Evolutionary conservation across 2,113 vertebrate species (phyloP), one percentile per base, ranked within the genome.

Genomic region (Eira barbara): DNA sequence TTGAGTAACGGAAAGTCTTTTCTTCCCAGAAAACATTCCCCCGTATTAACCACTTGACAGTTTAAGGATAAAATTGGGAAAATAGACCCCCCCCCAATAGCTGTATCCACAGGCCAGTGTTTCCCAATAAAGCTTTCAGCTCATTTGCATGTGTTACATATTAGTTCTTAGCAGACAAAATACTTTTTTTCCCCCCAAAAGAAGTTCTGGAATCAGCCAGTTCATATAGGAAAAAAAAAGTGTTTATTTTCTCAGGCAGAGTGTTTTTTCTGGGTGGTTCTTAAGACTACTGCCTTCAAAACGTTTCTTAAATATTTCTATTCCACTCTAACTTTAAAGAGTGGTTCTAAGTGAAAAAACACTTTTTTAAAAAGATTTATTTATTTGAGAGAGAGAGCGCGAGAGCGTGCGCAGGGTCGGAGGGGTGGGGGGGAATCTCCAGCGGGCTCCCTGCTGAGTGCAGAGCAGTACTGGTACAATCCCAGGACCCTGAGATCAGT

Each of bases 1-100:
- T 61, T 91, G 69, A 78, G n/a, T 67, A 63, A 57, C 39, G 17
- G 81, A 59, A 93, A 89, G n/a, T 84, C 63, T 93, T 84, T 87
- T 95, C 86, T 84, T 96, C 39, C 45, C 93, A 47, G 59, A 96
- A 82, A 55, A 14, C 71, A 92, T 94, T 82, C 86, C 67, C 86
- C 1, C 55, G 5, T 71, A 67, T 15, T 74, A 55, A 93, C 17
- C 52, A 36, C 14, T 78, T 93, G 52, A 29, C 74, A 74, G 45
- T 34, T 61, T 57, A 90, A 91, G 17, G 23, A 27, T 69, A 71
- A 92, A 89, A 87, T 92, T 90, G 36, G 69, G 21, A 90, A 96
- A 89, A 85, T 73, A 84, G 65, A n/a, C 7, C 2, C 74, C 4
- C 4, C 34, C 3, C 1, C 39, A 39, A 23, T 45, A 65, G 15